phyloP scores from a whole-genome alignment of 2,113 vertebrate species.

The Notothenia rossii region DNA sequence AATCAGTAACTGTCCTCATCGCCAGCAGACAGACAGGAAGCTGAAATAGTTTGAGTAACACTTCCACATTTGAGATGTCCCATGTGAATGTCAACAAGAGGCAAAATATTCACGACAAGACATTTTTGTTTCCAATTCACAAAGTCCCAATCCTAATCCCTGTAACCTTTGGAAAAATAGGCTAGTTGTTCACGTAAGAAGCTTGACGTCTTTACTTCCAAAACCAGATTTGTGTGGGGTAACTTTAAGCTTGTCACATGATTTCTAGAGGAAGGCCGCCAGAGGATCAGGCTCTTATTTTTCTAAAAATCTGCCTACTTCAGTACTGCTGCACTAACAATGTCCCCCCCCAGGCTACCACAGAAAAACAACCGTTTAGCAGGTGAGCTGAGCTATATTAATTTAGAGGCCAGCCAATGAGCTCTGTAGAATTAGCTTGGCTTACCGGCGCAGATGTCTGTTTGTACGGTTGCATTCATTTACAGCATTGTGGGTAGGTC shows the following conservation, averaged over 20 bases:
- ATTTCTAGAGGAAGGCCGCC: neutral
- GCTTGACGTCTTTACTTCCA: neutral
- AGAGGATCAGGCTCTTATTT: conserved; percentile 19
- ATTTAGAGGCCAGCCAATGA: conserved; percentile 1
- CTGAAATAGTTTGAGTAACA: too few relatives aligned
- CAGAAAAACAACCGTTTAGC: neutral
- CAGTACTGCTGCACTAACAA: neutral
- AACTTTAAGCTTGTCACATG: conserved; percentile 29
- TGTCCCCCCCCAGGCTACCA: conserved; percentile 13
- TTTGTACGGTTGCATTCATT: conserved; percentile 29
- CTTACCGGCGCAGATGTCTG: neutral
- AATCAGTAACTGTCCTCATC: conserved; percentile 35
- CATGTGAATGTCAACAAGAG: too few relatives aligned
- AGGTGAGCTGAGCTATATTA: conserved; percentile 33
- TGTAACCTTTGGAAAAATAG: neutral
- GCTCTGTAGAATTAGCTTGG: conserved; percentile 6
- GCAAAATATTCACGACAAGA: conserved; percentile 1
- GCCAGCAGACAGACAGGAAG: neutral
- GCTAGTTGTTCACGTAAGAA: neutral
- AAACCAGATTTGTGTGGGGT: neutral
- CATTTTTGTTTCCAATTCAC: neutral
- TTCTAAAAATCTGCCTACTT: conserved; percentile 45
- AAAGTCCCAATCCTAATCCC: neutral
- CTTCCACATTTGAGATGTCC: too few relatives aligned
- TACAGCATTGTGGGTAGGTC: neutral